Evolutionary conservation across 1,140 invertebrate species (phyloP), one percentile per base, ranked within the genome.

Genomic region (Carposina sasakii): DNA sequence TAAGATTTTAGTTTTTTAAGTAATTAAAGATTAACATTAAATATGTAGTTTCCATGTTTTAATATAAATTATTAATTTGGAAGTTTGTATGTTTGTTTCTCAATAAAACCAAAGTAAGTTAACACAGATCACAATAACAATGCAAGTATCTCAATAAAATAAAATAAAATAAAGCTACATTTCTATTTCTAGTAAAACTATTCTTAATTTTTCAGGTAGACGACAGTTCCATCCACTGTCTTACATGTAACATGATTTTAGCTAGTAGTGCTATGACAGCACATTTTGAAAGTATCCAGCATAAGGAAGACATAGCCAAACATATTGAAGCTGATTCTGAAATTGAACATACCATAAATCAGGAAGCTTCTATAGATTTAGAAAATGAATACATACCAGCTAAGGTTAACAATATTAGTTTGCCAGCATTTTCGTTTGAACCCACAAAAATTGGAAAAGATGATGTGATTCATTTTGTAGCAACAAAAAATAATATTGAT

Each of bases 161-260:
- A 28, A 28, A 28, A n/a, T n/a, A 28, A 28, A 28, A 28, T 28
- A 6, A 12, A 6, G 6, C 24, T 28, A 12, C 24, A 28, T 6
- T 6, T 28, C 24, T 6, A 12, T 28, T 6, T 28, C 12, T 5
- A 28, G 12, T 28, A 6, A 28, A 28, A 28, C 6, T 5, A 12
- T 6, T 34, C 5, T 34, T 34, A 34, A 34, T 39, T 2, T 60
- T 62, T 26, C 46, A 67, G 61, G 37, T 62, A 47, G 63, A 60
- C 13, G 46, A 58, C 8, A 23, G 36, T n/a, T 57, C 47, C 9
- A 54, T 60, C 16, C 61, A 70, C 52, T 72, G 69, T 22, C 22
- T 72, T 16, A 63, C 53, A 17, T 72, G 69, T 28, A 69, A 72
- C 39, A 26, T 39, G 19, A 33, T 67, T 17, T 28, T 58, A 2